phyloP scores from a whole-genome alignment of 2,797 vertebrate genomes.

The Amblyraja radiata region DNA sequence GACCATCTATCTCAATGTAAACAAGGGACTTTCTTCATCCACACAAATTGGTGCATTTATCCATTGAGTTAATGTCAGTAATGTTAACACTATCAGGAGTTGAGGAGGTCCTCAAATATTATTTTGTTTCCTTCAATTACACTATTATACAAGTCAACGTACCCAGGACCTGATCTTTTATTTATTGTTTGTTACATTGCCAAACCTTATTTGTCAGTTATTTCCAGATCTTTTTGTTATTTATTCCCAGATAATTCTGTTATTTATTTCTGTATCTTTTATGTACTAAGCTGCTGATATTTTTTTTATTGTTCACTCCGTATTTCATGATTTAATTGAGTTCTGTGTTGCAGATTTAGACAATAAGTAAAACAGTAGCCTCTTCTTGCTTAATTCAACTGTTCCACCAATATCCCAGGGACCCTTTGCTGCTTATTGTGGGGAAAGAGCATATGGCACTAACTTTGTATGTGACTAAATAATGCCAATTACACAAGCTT shows the following conservation, averaged over 20 bases:
- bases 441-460: not conserved
- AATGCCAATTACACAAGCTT: not conserved
- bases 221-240: too few relatives aligned
- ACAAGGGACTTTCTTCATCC: not conserved
- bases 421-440: not conserved
- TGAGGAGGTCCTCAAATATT: not conserved
- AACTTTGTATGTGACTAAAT: not conserved
- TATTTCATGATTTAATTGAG: not conserved
- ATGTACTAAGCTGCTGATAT: not conserved
- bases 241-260: too few relatives aligned
- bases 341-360: not conserved
- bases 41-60: not conserved
- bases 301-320: not conserved
- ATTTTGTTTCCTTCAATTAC: not conserved
- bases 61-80: not conserved
- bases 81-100: not conserved
- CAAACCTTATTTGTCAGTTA: too few relatives aligned
- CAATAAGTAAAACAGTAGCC: not conserved
- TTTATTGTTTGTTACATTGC: not conserved
- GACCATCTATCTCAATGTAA: not conserved
- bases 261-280: too few relatives aligned
- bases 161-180: not conserved
- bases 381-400: not conserved
- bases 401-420: not conserved
- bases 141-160: not conserved